A percentile compares a stretch with the other conserved stretches of the same genome.
Conservation (phyloP, 1,140 invertebrate genomes). For the Cataglyphis hispanica region DNA sequence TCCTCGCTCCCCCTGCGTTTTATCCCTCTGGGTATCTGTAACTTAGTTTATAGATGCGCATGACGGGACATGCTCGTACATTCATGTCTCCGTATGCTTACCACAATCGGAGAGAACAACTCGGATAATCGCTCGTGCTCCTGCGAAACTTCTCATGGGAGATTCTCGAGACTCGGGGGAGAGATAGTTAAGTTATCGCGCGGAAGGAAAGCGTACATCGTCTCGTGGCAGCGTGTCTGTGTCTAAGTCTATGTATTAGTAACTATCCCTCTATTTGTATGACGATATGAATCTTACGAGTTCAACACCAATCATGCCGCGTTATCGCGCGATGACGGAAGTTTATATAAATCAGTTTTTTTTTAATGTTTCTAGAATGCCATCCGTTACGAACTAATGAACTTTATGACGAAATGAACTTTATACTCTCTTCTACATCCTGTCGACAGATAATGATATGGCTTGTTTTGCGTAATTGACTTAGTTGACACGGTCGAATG, state of each 20-base stretch:
- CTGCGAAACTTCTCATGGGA: conserved; percentile 64
- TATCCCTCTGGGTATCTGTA: conserved; percentile 37
- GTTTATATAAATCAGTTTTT: conserved; percentile 9
- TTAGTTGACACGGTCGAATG: conserved; percentile 15
- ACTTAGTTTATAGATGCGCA: conserved; percentile 49
- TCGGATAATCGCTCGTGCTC: conserved; percentile 68
- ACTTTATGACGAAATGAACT: conserved; percentile 41
- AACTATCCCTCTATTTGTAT: neutral
- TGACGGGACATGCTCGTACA: conserved; percentile 43
- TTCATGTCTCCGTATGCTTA: conserved; percentile 61
- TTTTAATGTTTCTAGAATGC: neutral
- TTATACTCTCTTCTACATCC: conserved; percentile 5
- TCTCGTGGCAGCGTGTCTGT: neutral
- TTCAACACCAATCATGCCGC: neutral
- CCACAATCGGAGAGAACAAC: conserved; percentile 66
- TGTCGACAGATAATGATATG: neutral
- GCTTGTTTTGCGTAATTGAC: conserved; percentile 23
- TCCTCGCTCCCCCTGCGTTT: neutral
- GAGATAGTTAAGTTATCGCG: conserved; percentile 25
- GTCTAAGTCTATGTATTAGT: neutral
- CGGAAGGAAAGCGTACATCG: conserved; percentile 41
- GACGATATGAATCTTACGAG: conserved; percentile 22
- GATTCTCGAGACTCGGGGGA: conserved; percentile 54
- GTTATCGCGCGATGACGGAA: neutral
- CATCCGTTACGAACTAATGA: neutral